These are phyloP conservation scores for Nemoura dubitans DNA, from an alignment of 2,888 invertebrate genomes.

Conservation along the genomic window DNA sequence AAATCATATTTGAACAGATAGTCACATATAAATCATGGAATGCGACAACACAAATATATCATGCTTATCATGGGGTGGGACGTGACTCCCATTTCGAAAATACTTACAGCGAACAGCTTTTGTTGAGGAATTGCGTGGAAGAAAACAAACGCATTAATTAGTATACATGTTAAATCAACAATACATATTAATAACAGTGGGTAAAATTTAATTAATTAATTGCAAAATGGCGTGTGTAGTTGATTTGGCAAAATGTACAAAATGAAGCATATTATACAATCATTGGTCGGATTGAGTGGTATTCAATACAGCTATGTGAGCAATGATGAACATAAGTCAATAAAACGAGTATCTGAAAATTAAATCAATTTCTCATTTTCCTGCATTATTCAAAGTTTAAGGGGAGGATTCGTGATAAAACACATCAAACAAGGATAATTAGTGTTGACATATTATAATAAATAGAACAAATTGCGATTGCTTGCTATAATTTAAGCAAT, in stretches of 20 bases:
- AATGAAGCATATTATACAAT: not conserved
- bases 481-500: not conserved
- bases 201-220: not conserved
- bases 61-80: constrained; percentile 13
- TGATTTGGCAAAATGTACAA: not conserved
- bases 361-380: not conserved
- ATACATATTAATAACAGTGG: not conserved
- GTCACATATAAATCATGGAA: constrained; percentile 22
- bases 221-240: not conserved
- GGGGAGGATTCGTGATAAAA: not conserved
- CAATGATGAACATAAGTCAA: not conserved
- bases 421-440: not conserved
- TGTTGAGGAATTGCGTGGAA: constrained; percentile 32
- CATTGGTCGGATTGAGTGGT: not conserved
- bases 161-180: not conserved
- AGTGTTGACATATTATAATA: not conserved
- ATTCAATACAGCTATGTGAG: not conserved
- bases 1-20: constrained; percentile 30
- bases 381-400: not conserved
- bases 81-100: not conserved
- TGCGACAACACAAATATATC: constrained; percentile 27
- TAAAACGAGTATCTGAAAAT: not conserved
- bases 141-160: constrained; percentile 30
- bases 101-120: constrained; percentile 40
- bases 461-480: not conserved